Evolutionary conservation across 2,888 invertebrate species (phyloP), one percentile per base, ranked within the genome.

Genomic region (Theodoxus fluviatilis): DNA sequence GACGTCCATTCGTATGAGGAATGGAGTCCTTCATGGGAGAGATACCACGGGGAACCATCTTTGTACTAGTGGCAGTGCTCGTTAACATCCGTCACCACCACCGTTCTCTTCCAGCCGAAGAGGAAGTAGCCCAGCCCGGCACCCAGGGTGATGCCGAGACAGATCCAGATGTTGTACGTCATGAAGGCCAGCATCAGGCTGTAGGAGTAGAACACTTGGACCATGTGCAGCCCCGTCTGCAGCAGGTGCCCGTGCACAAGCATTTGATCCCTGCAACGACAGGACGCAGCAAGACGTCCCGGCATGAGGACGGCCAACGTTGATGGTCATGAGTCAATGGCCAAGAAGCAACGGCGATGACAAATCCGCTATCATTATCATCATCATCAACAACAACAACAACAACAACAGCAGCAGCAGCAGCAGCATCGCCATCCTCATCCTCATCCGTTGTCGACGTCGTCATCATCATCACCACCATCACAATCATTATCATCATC

Each of bases 161-260:
- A 96, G 72, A 98, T 90, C 94, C 95, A 97, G 25, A 93, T 92
- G 85, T 97, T 97, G 90, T 95, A 97, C 0, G 96, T 96, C 97
- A 97, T 97, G 87, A 97, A 96, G 79, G 96, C 94, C 86, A 97
- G 89, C 97, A 97, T 97, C 66, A 97, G 90, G 88, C 96, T 92
- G 88, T 97, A 96, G 78, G 95, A 94, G 74, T 96, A 89, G 71
- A 94, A 91, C 83, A 97, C 94, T 89, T 96, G 96, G 28, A 96
- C 83, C 74, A 95, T 92, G 85, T 97, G 96, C 25, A 97, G 91
- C 65, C 92, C 88, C 22, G 96, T 96, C 88, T 97, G 96, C 87
- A 93, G 92, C 70, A 91, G 90, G 87, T 97, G 96, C 85, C 93
- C 92, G 81, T 90, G 87, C 81, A 94, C 95, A 68, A 81, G 75